Percentiles rank a stretch among this genome's conserved stretches.
Evolutionary conservation across 2,113 vertebrate genomes (phyloP).

Genomic region (Tupaia chinensis): DNA sequence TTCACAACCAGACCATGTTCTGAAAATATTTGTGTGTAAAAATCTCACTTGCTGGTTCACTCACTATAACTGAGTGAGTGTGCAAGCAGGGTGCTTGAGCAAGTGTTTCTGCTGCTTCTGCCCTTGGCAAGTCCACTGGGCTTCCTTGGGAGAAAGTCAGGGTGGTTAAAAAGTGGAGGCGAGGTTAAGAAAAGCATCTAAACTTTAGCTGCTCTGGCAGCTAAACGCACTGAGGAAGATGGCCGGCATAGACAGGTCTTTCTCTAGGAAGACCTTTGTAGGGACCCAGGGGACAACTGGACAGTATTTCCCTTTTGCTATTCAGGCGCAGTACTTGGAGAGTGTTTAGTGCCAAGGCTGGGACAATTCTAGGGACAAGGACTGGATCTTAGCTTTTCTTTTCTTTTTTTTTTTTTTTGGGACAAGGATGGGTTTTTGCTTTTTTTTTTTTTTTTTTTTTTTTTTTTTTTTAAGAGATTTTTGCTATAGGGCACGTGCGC

Average conservation of each 20-base stretch:
- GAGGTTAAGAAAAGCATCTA: background rate
- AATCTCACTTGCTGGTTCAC: background rate
- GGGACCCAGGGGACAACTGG: background rate
- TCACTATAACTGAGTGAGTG: background rate
- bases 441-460: background rate
- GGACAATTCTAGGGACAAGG: background rate
- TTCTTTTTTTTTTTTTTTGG: too few relatives aligned
- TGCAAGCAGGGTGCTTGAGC: background rate
- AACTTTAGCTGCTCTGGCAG: background rate
- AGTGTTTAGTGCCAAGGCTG: background rate
- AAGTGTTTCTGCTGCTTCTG: background rate
- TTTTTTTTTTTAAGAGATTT: too few relatives aligned
- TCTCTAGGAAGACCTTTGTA: conserved; percentile 19
- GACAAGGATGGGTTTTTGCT: background rate
- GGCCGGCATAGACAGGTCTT: background rate
- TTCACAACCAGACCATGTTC: conserved; percentile 11
- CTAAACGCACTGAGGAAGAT: background rate
- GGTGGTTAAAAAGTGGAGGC: conserved; percentile 3
- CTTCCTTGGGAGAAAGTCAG: background rate
- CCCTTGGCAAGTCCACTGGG: background rate
- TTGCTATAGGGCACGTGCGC: too few relatives aligned
- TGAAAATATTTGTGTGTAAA: background rate
- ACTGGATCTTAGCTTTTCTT: conserved; percentile 14
- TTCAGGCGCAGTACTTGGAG: background rate
- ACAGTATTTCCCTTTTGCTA: conserved; percentile 41